Evolutionary conservation across 1,140 invertebrate genomes (phyloP).

Genomic region (Cephus cinctus): DNA sequence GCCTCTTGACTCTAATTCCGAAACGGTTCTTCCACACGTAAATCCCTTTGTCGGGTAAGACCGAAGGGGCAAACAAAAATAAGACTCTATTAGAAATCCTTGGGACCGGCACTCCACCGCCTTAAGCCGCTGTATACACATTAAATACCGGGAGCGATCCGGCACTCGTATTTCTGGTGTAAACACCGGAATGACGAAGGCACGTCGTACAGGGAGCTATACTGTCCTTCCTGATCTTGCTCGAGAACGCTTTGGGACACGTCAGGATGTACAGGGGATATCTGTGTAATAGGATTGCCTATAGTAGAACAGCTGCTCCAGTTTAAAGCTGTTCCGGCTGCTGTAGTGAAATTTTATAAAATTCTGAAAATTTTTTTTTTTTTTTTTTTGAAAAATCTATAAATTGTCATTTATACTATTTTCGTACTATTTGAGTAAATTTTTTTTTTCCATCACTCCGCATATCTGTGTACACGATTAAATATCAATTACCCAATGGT

Average conservation of each 20-base stretch:
- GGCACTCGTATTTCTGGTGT: conserved; percentile 14
- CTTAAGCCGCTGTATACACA: conserved; percentile 18
- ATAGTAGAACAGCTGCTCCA: conserved; percentile 37
- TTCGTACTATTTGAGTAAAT: no score
- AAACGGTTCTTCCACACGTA: conserved; percentile 5
- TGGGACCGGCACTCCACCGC: conserved; percentile 22
- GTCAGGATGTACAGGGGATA: conserved; percentile 13
- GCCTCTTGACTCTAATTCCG: conserved; percentile 13
- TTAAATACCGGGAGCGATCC: conserved; percentile 27
- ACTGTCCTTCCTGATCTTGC: no score
- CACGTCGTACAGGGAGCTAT: conserved; percentile 5
- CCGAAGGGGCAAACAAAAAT: conserved; percentile 30
- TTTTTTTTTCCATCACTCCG: no score
- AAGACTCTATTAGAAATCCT: conserved; percentile 23
- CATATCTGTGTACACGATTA: no score
- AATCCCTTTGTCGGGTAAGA: conserved; percentile 27
- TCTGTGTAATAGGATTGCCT: conserved; percentile 14
- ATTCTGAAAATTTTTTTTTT: no score
- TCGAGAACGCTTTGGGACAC: conserved; percentile 6
- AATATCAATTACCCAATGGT: no score
- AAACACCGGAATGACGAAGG: conserved; percentile 5
- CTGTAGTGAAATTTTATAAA: no score
- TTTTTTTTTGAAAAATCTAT: no score
- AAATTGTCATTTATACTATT: no score
- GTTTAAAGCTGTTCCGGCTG: conserved; percentile 32